Conservation (phyloP, 2,113 vertebrate genomes). For the Dicaeum eximium region DNA sequence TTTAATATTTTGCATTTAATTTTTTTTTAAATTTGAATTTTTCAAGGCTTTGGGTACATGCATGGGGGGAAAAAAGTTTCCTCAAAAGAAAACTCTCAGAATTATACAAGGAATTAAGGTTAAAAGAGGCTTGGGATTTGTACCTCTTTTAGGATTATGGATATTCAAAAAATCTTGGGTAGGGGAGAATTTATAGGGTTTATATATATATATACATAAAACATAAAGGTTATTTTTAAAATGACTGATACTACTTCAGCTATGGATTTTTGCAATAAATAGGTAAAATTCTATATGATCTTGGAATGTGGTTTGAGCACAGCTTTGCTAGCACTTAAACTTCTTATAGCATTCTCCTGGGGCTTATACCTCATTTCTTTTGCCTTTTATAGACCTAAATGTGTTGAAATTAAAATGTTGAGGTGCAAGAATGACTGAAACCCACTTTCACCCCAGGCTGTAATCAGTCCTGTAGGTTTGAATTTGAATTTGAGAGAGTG, state of each 20-base stretch:
- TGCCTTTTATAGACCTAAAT: not conserved
- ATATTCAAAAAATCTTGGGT: not conserved
- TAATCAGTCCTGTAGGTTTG: not conserved
- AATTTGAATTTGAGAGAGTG: not conserved
- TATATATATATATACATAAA: too few species aligned
- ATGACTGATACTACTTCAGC: not conserved
- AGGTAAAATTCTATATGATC: not conserved
- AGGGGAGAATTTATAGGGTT: too few species aligned
- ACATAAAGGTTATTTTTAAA: not conserved
- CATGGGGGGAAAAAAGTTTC: not conserved
- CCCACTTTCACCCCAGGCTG: rapidly evolving
- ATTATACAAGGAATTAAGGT: not conserved
- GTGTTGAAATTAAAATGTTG: not conserved
- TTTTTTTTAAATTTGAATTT: not conserved
- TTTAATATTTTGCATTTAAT: not conserved
- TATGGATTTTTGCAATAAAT: not conserved
- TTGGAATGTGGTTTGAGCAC: not conserved
- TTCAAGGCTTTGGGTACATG: not conserved
- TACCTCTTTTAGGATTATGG: not conserved
- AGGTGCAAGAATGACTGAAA: not conserved
- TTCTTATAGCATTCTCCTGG: not conserved
- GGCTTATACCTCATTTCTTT: not conserved
- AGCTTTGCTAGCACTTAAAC: not conserved
- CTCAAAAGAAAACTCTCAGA: not conserved
- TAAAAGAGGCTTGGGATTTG: not conserved